A percentile compares a stretch with the other conserved stretches of the same genome.
These are phyloP conservation scores for Lasioglossum morio DNA, from an alignment of 2,888 invertebrate genomes.

Conservation along the genomic window DNA sequence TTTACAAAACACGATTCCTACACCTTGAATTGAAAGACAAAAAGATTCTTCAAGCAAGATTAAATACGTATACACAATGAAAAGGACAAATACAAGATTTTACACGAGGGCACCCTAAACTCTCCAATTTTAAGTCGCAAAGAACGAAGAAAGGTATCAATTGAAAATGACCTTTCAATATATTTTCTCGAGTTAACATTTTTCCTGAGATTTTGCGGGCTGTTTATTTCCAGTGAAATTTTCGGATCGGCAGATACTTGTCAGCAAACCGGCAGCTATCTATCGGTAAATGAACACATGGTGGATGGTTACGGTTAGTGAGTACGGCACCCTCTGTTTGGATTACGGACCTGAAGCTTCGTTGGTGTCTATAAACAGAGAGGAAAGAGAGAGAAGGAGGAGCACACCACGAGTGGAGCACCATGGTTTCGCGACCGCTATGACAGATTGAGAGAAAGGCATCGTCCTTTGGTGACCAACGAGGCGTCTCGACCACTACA, in stretches of 20 bases:
- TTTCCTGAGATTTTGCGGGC: not conserved
- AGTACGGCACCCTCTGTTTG: constrained; percentile 81
- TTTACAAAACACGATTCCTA: too few species aligned
- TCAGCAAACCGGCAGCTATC: constrained; percentile 51
- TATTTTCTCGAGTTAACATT: not conserved
- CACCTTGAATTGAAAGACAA: too few species aligned
- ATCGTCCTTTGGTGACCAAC: constrained; percentile 78
- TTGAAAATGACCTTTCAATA: not conserved
- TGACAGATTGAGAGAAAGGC: constrained; percentile 77
- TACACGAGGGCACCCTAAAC: too few species aligned
- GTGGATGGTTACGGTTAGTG: constrained; percentile 81
- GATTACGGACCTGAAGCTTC: constrained; percentile 78
- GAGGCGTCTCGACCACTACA: constrained; percentile 78
- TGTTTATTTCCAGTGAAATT: constrained; percentile 32
- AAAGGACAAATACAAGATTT: not conserved
- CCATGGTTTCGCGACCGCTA: constrained; percentile 72
- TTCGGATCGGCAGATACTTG: constrained; percentile 47
- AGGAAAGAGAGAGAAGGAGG: constrained; percentile 62
- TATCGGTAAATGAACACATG: constrained; percentile 77
- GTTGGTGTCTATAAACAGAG: constrained; percentile 80
- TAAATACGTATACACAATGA: not conserved
- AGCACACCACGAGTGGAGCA: constrained; percentile 46
- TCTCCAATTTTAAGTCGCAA: not conserved
- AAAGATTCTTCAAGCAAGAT: too few species aligned
- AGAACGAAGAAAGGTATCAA: not conserved